phyloP scores from a whole-genome alignment of 2,113 vertebrate genomes.

The Camarhynchus parvulus region DNA sequence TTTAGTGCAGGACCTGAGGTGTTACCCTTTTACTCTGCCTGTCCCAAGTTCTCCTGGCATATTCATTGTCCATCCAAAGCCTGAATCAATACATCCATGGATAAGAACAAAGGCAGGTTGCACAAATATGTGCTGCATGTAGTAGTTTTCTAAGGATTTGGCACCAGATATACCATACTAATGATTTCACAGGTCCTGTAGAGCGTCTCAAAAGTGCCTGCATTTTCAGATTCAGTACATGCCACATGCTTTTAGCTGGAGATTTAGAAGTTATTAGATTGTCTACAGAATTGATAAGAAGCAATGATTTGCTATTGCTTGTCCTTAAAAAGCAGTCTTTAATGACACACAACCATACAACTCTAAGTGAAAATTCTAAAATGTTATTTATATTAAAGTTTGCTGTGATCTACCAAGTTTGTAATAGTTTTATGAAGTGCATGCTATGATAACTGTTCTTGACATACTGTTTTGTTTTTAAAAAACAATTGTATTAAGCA shows the following conservation, averaged over 20 bases:
- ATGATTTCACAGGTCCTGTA: background rate
- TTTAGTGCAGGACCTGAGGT: background rate
- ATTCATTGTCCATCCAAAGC: background rate
- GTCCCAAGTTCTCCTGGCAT: background rate
- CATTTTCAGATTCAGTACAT: background rate
- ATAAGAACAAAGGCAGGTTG: background rate
- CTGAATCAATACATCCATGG: background rate
- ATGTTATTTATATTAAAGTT: background rate
- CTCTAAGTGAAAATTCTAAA: background rate
- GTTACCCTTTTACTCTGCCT: background rate
- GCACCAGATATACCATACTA: background rate
- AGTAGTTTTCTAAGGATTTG: background rate
- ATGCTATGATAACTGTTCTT: background rate
- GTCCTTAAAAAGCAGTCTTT: background rate
- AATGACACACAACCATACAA: background rate
- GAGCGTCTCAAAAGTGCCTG: background rate
- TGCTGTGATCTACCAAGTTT: background rate
- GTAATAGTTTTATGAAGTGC: background rate
- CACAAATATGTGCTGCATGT: background rate
- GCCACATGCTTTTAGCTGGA: background rate
- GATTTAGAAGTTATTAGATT: background rate
- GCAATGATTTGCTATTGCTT: background rate
- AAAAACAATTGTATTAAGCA: background rate
- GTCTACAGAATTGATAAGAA: background rate
- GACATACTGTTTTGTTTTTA: background rate